Evolutionary conservation across 2,113 vertebrate species (phyloP).

Genomic region (Cacatua alba): DNA sequence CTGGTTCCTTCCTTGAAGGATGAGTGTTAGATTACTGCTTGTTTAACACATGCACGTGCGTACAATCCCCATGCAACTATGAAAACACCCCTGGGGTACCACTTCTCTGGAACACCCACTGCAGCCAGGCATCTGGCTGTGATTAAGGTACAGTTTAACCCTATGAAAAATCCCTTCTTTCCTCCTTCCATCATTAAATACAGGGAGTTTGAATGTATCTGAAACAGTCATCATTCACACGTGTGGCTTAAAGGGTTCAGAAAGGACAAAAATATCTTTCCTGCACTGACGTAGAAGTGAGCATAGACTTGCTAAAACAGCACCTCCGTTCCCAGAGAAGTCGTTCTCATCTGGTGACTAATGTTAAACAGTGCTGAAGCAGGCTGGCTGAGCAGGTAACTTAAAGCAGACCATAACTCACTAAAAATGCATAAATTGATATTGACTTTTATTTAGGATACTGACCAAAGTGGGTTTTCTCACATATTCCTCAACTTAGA

Average conservation of each 20-base stretch:
- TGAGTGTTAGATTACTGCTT: background rate
- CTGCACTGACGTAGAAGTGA: fast-evolving
- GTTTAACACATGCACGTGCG: fast-evolving
- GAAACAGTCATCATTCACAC: background rate
- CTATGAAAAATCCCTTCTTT: background rate
- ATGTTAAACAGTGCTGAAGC: background rate
- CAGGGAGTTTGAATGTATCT: background rate
- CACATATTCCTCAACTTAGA: slow-evolving; percentile 8
- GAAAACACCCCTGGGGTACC: background rate
- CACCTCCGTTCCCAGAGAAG: background rate
- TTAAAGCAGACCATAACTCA: background rate
- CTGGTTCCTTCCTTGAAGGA: background rate
- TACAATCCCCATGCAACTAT: background rate
- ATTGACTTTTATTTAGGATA: background rate
- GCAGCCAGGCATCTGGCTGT: background rate
- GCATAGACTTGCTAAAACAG: background rate
- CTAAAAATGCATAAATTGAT: background rate
- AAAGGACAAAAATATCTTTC: background rate
- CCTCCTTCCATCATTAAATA: background rate
- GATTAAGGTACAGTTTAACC: background rate
- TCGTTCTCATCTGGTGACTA: background rate
- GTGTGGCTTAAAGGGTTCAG: background rate
- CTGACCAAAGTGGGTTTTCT: slow-evolving; percentile 10
- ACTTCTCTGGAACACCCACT: background rate
- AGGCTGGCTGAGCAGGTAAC: background rate